Conservation (phyloP, 2,888 invertebrate genomes). For the Drosophila anomalata region DNA sequence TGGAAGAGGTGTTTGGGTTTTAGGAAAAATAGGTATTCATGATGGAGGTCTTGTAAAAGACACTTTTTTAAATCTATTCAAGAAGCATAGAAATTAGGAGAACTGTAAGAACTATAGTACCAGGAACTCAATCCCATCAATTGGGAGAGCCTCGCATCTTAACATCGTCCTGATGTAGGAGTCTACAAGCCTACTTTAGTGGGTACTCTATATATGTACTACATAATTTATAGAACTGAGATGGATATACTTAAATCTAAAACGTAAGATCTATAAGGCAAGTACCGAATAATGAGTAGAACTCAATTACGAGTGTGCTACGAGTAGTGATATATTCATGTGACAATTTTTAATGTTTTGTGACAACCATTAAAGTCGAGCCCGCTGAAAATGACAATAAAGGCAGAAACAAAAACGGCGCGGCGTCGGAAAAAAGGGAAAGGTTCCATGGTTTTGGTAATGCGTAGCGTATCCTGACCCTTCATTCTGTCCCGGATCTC, state of each 20-base stretch:
- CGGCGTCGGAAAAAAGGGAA: constrained; percentile 60
- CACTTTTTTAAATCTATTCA: too few relatives aligned
- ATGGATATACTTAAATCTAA: not conserved
- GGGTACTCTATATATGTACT: too few relatives aligned
- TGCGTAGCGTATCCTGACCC: constrained; percentile 60
- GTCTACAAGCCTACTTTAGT: too few relatives aligned
- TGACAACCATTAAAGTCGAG: constrained; percentile 76
- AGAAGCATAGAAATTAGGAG: too few relatives aligned
- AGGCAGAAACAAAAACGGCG: constrained; percentile 42
- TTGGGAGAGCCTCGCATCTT: too few relatives aligned
- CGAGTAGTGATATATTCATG: constrained; percentile 55
- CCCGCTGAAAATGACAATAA: constrained; percentile 69
- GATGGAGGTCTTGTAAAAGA: too few relatives aligned
- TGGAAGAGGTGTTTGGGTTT: not conserved
- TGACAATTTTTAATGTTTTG: constrained; percentile 75
- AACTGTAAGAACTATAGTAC: too few relatives aligned
- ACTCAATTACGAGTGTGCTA: constrained; percentile 66
- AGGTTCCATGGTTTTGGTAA: constrained; percentile 51
- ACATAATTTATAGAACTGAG: too few relatives aligned
- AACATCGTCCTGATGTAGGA: too few relatives aligned
- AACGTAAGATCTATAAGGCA: constrained; percentile 5
- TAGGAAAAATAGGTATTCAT: too few relatives aligned
- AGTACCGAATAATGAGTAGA: constrained; percentile 55
- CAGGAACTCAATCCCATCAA: too few relatives aligned
- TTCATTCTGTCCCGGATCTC: constrained; percentile 28